These are phyloP conservation scores for Prietella phreatophila DNA, from an alignment of 2,113 vertebrate genomes.

Conservation along the genomic window DNA sequence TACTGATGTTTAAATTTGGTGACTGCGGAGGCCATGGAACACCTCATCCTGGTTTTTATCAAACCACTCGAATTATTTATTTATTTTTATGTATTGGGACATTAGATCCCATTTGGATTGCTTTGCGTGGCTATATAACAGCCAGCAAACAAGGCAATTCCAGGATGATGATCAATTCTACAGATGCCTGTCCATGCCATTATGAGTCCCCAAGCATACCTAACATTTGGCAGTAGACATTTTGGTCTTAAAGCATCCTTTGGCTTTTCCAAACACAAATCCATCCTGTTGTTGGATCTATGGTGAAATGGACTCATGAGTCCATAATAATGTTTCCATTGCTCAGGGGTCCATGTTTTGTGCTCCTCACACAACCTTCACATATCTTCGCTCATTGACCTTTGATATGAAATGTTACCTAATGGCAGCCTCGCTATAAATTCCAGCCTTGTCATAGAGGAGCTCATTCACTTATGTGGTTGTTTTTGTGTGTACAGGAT, in stretches of 20 bases:
- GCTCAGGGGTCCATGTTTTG: constrained; percentile 13
- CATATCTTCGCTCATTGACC: not conserved
- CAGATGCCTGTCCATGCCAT: not conserved
- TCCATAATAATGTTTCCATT: not conserved
- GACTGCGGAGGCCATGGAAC: not conserved
- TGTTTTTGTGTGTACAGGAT: not conserved
- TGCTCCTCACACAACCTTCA: not conserved
- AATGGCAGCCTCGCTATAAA: not conserved
- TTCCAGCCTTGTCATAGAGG: not conserved
- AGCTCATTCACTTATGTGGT: not conserved
- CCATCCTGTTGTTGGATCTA: not conserved
- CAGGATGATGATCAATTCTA: not conserved
- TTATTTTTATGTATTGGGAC: not conserved
- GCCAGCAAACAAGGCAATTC: not conserved
- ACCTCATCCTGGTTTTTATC: not conserved
- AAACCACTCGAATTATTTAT: not conserved
- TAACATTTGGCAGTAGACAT: not conserved
- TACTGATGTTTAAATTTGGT: constrained; percentile 18
- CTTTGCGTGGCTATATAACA: not conserved
- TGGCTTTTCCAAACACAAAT: not conserved
- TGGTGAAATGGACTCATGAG: not conserved
- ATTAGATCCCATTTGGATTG: not conserved
- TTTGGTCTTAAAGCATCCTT: not conserved
- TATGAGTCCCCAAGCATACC: not conserved
- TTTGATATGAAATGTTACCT: not conserved